Evolutionary conservation across 2,797 vertebrate species (phyloP).

Genomic region (Fratercula arctica): DNA sequence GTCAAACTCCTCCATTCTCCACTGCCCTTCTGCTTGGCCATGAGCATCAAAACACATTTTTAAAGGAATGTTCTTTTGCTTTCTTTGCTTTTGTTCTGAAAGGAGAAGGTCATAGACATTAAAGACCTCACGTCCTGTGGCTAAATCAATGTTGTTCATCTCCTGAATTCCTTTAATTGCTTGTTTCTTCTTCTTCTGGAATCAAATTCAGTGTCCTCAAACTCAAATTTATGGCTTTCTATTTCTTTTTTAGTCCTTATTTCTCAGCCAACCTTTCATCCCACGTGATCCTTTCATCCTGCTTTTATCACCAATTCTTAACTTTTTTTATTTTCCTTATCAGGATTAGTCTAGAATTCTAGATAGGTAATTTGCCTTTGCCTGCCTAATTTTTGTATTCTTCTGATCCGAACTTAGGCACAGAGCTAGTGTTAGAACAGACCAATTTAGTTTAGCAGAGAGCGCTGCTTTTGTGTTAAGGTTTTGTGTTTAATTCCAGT

Average conservation of each 20-base stretch:
- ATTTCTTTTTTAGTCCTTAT: not conserved
- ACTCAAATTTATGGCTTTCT: not conserved
- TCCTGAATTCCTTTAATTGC: not conserved
- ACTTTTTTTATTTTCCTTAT: not conserved
- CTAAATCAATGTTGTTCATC: not conserved
- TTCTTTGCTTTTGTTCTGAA: not conserved
- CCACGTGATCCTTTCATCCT: not conserved
- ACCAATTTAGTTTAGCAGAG: not conserved
- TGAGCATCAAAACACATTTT: not conserved
- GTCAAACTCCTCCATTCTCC: not conserved
- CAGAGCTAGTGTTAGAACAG: not conserved
- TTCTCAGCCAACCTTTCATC: not conserved
- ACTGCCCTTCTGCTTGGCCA: not conserved
- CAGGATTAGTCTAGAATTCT: not conserved
- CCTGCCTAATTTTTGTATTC: not conserved
- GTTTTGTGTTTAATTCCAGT: not conserved
- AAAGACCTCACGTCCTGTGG: not conserved
- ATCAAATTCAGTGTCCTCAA: not conserved
- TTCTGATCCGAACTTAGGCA: not conserved
- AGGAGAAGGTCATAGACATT: not conserved
- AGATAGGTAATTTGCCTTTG: not conserved
- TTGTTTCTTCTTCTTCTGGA: slow-evolving; percentile 5
- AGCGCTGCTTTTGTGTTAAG: not conserved
- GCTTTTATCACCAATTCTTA: not conserved
- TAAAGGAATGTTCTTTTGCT: not conserved